A percentile compares a stretch with the other conserved stretches of the same genome.
phyloP scores from a whole-genome alignment of 2,797 vertebrate genomes.

The Thripadectes ignobilis region DNA sequence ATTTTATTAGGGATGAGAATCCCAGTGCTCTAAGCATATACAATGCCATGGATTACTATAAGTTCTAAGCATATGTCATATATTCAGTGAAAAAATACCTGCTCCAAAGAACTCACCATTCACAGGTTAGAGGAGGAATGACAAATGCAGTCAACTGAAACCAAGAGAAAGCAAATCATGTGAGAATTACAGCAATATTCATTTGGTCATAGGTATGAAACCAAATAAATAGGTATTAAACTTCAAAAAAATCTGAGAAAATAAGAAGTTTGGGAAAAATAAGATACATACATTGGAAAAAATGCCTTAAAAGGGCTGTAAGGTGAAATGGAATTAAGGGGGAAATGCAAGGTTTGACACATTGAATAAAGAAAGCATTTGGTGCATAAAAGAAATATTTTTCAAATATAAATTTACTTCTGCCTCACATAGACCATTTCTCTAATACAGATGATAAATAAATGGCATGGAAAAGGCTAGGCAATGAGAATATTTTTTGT shows the following conservation, averaged over 20 bases:
- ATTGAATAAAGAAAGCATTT: not conserved
- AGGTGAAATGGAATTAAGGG: not conserved
- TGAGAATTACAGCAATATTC: not conserved
- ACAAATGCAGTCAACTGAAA: not conserved
- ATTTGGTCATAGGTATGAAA: not conserved
- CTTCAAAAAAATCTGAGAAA: not conserved
- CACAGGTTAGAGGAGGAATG: not conserved
- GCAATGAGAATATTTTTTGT: not conserved
- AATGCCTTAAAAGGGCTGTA: not conserved
- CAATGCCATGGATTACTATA: not conserved
- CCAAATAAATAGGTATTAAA: not conserved
- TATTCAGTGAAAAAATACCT: not conserved
- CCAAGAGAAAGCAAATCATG: not conserved
- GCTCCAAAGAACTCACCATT: not conserved
- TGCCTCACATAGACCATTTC: not conserved
- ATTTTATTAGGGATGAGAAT: constrained; percentile 1
- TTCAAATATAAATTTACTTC: not conserved
- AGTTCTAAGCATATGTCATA: not conserved
- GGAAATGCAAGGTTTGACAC: not conserved
- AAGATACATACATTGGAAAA: not conserved
- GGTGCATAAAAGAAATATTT: not conserved
- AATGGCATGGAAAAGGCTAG: not conserved
- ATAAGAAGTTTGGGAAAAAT: not conserved
- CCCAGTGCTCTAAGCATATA: not conserved
- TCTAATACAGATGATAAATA: not conserved